These are phyloP conservation scores for Acanthosepion esculentum DNA, from an alignment of 2,888 invertebrate species.

Conservation along the genomic window DNA sequence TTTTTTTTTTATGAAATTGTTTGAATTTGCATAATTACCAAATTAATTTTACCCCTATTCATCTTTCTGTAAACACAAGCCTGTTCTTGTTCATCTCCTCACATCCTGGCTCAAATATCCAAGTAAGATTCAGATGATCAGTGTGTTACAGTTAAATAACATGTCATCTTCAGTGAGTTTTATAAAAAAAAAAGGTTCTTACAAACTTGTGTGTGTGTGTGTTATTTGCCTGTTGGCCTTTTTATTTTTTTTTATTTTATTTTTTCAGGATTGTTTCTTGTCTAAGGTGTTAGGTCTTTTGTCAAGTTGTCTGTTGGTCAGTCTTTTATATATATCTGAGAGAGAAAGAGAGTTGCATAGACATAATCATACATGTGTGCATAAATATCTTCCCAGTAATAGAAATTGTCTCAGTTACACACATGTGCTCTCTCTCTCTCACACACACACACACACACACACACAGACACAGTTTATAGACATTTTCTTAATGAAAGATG, in stretches of 20 bases:
- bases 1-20: neutral
- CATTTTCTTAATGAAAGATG: neutral
- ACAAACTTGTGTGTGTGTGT: neutral
- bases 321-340: too few species aligned
- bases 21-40: neutral
- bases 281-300: too few species aligned
- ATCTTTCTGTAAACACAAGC: neutral
- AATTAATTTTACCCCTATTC: neutral
- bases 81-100: neutral
- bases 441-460: neutral
- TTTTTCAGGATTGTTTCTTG: too few species aligned
- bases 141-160: neutral
- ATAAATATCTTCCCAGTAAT: neutral
- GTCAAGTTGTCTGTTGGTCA: too few species aligned
- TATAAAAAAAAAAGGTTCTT: neutral
- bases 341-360: too few species aligned
- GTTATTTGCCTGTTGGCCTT: neutral
- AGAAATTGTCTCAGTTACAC: neutral
- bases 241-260: too few species aligned
- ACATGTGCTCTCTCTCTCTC: neutral
- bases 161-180: neutral
- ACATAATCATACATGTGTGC: too few species aligned
- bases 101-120: neutral
- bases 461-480: neutral
- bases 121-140: neutral